phyloP scores from a whole-genome alignment of 2,113 vertebrate genomes.

The Nestor notabilis region DNA sequence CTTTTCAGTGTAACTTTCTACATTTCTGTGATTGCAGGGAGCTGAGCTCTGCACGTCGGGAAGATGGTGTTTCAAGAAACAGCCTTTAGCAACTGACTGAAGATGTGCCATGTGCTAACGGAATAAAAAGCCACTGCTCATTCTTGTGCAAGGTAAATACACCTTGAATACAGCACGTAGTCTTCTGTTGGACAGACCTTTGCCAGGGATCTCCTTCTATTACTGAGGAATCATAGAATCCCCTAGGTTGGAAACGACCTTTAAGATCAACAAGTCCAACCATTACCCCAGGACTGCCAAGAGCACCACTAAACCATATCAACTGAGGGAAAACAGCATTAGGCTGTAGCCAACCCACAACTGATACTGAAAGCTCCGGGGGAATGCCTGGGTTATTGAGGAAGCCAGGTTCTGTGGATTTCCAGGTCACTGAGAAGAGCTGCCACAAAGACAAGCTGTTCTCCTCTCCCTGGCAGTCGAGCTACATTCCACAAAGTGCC shows the following conservation, averaged over 20 bases:
- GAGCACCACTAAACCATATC: background rate
- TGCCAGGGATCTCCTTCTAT: background rate
- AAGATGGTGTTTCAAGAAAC: background rate
- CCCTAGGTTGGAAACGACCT: background rate
- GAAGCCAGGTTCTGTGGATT: background rate
- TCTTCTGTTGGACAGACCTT: background rate
- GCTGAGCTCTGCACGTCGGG: background rate
- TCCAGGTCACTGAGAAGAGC: background rate
- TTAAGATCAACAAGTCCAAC: background rate
- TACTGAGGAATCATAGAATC: background rate
- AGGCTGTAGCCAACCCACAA: background rate
- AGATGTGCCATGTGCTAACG: background rate
- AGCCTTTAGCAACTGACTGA: background rate
- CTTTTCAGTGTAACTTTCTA: background rate
- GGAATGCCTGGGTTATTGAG: background rate
- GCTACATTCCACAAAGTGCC: background rate
- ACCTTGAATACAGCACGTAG: background rate
- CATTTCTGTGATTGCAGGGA: background rate
- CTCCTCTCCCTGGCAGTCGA: background rate
- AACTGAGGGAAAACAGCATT: background rate
- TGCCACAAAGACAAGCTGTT: background rate
- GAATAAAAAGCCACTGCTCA: background rate
- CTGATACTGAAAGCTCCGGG: background rate
- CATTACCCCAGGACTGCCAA: background rate
- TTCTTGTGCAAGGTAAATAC: background rate